Evolutionary conservation across 2,888 invertebrate genomes (phyloP), one percentile per base, ranked within the genome.

Genomic region (Cremastinae sp.): DNA sequence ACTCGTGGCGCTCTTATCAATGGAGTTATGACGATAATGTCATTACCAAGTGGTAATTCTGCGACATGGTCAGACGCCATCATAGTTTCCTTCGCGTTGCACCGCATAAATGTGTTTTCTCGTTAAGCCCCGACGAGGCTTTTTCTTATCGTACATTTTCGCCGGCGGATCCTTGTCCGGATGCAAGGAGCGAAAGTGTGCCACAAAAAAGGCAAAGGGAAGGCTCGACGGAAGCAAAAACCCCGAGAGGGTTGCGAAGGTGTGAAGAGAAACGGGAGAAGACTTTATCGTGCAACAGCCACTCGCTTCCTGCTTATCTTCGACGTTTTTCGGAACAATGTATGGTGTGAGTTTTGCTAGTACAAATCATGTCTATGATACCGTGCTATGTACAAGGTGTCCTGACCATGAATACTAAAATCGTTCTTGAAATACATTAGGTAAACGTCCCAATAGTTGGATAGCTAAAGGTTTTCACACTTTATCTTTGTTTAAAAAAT

Each of bases 291-390:
- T 58, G 45, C 28, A 62, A 69, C 51, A 64, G 45, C 69, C 64
- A 65, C 72, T 45, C 65, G 38, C 54, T 73, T 70, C 73, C 76
- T n/a, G n/a, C n/a, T 77, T 77, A 77, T 73, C 76, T 70, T 64
- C 59, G 73, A 77, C 76, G 53, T 69, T 65, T 70, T 76, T 70
- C 20, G 64, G 53, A 69, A 59, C 69, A 64, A 73, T 51, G 59
- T 73, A 69, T 65, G 65, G 41, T 43, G 28, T 43, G 36, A 9
- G n/a, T n/a, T n/a, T n/a, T 18, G 9, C 20, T 12, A 28, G 14
- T 45, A 70, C 28, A 51, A 49, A 47, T 47, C 53, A 49, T 68
- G 18, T 28, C 36, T 41, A 59, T 28, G 34, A 41, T 38, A 10
- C 22, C 4, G n/a, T 5, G 28, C 2, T 3, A 28, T 28, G 5